Evolutionary conservation across 2,113 vertebrate species (phyloP), one percentile per base, ranked within the genome.

Genomic region (Heterocephalus glaber): DNA sequence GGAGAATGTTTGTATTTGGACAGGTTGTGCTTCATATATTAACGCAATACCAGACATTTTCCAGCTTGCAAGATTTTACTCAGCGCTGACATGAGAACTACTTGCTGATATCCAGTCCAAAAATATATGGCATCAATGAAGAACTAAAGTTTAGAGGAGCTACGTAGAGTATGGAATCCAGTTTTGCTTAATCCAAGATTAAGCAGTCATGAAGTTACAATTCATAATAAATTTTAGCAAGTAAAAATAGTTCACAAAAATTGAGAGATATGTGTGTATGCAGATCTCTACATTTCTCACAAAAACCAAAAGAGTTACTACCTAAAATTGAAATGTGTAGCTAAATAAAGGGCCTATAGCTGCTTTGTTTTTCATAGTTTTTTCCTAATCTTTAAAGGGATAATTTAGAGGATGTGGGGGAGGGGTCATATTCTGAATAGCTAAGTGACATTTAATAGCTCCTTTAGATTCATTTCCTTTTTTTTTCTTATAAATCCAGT

Each of bases 331-430:
- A 93, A 56, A 63, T 81, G 30, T 44, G 44, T 54, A 19, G 12
- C 74, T 72, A 77, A 89, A n/a, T 63, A 49, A 89, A 61, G 33
- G 87, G 49, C 38, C n/a, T 90, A 60, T 11, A 58, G 5, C 60
- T 63, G 28, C 65, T 93, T 66, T 87, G 26, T 60, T 86, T 92
- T 90, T 76, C 24, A 56, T 90, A 77, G 68, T 89, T 79, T 88
- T 74, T 56, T 72, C 49, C 54, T 9, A 70, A 56, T 86, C 44
- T 82, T 96, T 19, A 83, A 44, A 54, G 61, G 44, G 24, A 47
- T 82, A 26, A 74, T 95, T 86, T 81, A 92, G 35, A 94, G 30
- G 4, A 83, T 41, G n/a, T n/a, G n/a, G n/a, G n/a, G 7, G 20
- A 8, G 24, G 22, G 6, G 13, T 87, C 54, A 60, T 63, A 28